Percentiles rank a stretch among this genome's conserved stretches.
These are phyloP conservation scores for Nyctibius grandis DNA, from an alignment of 2,797 vertebrate species.

Conservation along the genomic window DNA sequence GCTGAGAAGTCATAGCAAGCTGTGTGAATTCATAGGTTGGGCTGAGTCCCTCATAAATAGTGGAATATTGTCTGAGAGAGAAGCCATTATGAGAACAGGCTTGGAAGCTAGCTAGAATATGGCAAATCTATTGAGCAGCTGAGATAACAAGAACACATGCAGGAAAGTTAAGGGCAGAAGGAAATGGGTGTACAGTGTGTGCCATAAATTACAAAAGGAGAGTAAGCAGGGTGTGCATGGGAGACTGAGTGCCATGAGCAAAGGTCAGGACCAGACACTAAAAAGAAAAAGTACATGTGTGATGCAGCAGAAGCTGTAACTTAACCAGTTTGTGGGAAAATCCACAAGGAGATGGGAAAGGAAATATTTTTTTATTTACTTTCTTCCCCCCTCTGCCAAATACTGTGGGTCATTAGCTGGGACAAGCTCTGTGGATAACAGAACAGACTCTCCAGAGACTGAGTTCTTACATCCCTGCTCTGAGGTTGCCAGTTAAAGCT, in stretches of 20 bases:
- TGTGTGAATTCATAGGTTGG: not conserved
- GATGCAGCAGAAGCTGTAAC: constrained; percentile 56
- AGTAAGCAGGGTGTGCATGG: constrained; percentile 52
- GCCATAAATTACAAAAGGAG: constrained; percentile 41
- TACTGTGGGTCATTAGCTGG: not conserved
- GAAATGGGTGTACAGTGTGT: constrained; percentile 61
- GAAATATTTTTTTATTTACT: constrained; percentile 51
- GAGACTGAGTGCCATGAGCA: constrained; percentile 46
- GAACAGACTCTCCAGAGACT: not conserved
- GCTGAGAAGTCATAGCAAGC: not conserved
- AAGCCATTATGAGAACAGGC: not conserved
- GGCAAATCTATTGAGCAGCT: constrained; percentile 60
- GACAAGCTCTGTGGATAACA: constrained; percentile 13
- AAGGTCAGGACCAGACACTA: constrained; percentile 63
- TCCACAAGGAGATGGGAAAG: constrained; percentile 42
- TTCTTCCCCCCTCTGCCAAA: not conserved
- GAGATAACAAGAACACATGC: constrained; percentile 70
- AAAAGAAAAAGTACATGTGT: constrained; percentile 60
- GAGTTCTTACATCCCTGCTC: not conserved
- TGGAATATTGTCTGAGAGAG: not conserved
- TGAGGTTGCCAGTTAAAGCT: not conserved
- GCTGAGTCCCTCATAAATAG: not conserved
- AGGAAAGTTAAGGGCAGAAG: constrained; percentile 57
- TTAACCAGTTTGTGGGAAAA: constrained; percentile 41
- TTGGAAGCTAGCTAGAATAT: constrained; percentile 39